These are phyloP conservation scores for Enteromius fasciolatus DNA, from an alignment of 2,797 vertebrate genomes.

Conservation along the genomic window DNA sequence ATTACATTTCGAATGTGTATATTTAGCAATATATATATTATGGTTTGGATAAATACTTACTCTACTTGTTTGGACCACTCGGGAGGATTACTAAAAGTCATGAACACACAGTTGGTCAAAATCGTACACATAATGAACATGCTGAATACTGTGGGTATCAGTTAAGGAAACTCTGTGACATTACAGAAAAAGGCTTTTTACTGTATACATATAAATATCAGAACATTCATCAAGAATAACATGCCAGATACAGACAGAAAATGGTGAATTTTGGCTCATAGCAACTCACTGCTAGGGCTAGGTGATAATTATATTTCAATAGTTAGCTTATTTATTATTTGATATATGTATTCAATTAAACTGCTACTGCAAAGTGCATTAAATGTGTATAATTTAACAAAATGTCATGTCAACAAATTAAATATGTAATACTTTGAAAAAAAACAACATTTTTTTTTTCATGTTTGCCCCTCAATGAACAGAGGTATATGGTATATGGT, in stretches of 20 bases:
- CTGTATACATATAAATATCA: background rate
- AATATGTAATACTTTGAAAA: background rate
- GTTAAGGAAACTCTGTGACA: slow-evolving; percentile 72
- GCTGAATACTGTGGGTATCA: slow-evolving; percentile 91
- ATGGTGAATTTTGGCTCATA: background rate
- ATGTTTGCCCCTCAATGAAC: background rate
- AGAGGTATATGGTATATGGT: no score
- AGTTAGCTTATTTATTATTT: background rate
- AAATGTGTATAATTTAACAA: background rate
- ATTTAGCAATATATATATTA: background rate
- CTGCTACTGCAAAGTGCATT: background rate
- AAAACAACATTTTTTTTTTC: background rate
- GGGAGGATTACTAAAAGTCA: slow-evolving; percentile 99
- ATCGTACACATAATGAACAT: slow-evolving; percentile 99
- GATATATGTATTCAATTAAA: background rate
- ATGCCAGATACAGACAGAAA: background rate
- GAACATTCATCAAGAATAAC: slow-evolving; percentile 1
- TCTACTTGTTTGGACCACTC: slow-evolving; percentile 99
- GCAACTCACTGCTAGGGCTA: background rate
- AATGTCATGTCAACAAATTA: background rate
- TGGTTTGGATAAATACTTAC: slow-evolving; percentile 82
- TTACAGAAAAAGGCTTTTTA: background rate
- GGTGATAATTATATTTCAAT: background rate
- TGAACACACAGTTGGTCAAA: slow-evolving; percentile 99
- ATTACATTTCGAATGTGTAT: background rate